These are phyloP conservation scores for Megalops atlanticus DNA, from an alignment of 2,113 vertebrate genomes.

Conservation along the genomic window DNA sequence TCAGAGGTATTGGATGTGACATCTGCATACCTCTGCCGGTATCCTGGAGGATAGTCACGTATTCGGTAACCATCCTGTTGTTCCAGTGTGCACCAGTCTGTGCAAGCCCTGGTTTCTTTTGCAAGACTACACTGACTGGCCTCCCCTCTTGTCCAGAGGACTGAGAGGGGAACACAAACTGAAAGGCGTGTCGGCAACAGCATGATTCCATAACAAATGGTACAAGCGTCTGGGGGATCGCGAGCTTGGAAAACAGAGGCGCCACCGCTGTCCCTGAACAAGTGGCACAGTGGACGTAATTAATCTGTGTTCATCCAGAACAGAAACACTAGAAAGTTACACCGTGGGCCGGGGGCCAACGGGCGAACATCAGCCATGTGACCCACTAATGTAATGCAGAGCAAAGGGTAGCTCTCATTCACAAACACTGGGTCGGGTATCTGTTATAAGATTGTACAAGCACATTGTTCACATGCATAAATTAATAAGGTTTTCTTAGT, in stretches of 20 bases:
- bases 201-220: background rate
- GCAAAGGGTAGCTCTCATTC: background rate
- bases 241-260: background rate
- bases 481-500: too few relatives aligned
- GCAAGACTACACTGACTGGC: background rate
- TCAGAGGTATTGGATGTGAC: too few relatives aligned
- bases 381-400: background rate
- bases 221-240: background rate
- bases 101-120: background rate
- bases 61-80: too few relatives aligned
- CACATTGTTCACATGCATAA: too few relatives aligned
- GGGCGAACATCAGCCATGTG: background rate
- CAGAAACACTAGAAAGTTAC: background rate
- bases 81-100: background rate
- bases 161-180: background rate
- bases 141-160: background rate
- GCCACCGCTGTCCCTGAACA: background rate
- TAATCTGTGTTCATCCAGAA: background rate
- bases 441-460: too few relatives aligned
- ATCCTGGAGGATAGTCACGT: too few relatives aligned
- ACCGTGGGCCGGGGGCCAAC: background rate
- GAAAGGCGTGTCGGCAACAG: background rate
- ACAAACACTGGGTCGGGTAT: too few relatives aligned
- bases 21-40: too few relatives aligned
- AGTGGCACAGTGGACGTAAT: background rate